Evolutionary conservation across 2,113 vertebrate genomes (phyloP).

Genomic region (Hippoglossus stenolepis): DNA sequence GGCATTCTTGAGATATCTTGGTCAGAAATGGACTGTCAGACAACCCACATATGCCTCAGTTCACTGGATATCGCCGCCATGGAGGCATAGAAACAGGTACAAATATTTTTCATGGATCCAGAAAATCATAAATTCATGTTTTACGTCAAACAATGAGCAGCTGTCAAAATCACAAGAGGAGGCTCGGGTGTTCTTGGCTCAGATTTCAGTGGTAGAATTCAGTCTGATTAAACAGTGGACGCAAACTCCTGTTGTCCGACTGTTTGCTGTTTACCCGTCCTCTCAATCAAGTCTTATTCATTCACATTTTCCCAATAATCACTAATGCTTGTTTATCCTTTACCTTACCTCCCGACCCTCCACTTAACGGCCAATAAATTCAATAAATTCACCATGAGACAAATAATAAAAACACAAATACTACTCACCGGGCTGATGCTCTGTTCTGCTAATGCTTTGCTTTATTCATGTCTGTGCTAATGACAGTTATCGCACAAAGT

Average conservation of each 20-base stretch:
- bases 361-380: background rate
- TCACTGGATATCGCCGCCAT: too few relatives aligned
- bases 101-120: too few relatives aligned
- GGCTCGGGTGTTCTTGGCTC: background rate
- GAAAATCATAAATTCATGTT: too few relatives aligned
- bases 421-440: background rate
- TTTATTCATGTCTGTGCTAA: background rate
- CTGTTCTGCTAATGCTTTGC: background rate
- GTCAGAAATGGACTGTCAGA: too few relatives aligned
- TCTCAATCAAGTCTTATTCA: background rate
- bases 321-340: background rate
- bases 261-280: background rate
- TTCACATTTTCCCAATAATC: background rate
- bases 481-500: too few relatives aligned
- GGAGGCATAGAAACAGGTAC: too few relatives aligned
- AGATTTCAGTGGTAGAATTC: background rate
- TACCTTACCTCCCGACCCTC: background rate
- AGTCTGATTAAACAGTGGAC: background rate
- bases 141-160: too few relatives aligned
- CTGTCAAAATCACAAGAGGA: too few relatives aligned
- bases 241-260: background rate
- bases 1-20: too few relatives aligned
- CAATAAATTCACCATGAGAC: background rate
- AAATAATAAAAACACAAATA: background rate
- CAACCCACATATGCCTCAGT: too few relatives aligned